Base-by-base conservation (phyloP, 1,140 invertebrate species). In the Asobara japonica region DNA sequence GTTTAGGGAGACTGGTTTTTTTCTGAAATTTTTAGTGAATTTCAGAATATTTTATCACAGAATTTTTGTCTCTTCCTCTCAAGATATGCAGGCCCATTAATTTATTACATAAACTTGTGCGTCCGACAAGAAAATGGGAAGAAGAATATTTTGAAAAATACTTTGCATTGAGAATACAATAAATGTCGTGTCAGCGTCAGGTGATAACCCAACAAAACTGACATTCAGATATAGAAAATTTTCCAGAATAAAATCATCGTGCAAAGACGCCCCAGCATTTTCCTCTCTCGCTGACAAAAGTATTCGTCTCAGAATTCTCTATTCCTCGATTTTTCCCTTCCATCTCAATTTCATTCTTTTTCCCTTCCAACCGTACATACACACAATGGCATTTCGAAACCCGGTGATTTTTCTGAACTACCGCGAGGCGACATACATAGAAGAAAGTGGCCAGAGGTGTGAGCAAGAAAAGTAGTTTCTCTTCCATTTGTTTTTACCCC, bases 331-430 rank as follows among this genome's bases (percentile, higher is more conserved):
- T 22, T 56, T 56, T 25, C n/a, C 18, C 25, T 25, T 56, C 51
- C 51, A 56, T 56, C 22, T 56, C 51, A 25, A 22, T 56, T 56
- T 27, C 51, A 56, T 56, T 27, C 51, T 56, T 56, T 27, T 20
- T 56, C 6, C 8, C 51, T 11, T 27, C n/a, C 51, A 56, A 7
- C 51, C 51, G 8, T 27, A 56, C 51, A 56, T 27, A 56, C 18
- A 56, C 18, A 56, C 51, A 27, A 22, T 56, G 18, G 51, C 18
- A 25, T 56, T 56, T 56, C 20, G 51, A 56, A 45, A 45, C 20
- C 51, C 51, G 51, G 51, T 56, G 51, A 56, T 56, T 56, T 56
- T 56, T 56, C 51, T 10, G 25, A 56, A 56, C 51, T 56, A 27
- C 22, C 51, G 51, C 8, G 51, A 56, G 22, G 13, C 22, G 18